Conservation (phyloP, 1,140 invertebrate species). For the Zaprionus tsacasi region DNA sequence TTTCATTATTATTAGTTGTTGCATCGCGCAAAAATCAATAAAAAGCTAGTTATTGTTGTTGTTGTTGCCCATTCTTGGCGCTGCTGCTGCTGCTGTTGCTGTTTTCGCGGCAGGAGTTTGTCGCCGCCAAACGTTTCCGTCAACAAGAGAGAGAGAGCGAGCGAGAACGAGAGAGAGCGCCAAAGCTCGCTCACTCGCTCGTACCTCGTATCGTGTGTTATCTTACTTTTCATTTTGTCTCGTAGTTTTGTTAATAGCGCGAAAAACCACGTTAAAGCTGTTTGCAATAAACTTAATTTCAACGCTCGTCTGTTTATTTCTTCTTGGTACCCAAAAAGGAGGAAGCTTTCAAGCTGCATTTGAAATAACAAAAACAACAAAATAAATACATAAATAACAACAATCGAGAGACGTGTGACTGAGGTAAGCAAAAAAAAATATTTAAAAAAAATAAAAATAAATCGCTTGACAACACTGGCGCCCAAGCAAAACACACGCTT, state of each 20-base stretch:
- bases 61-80: constrained; percentile 33
- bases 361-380: constrained; percentile 35
- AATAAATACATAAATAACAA: constrained; percentile 12
- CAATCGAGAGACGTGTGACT: constrained; percentile 19
- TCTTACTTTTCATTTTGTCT: constrained; percentile 5
- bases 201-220: constrained; percentile 16
- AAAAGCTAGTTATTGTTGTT: constrained; percentile 58
- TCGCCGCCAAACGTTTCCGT: constrained; percentile 57
- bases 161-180: not conserved
- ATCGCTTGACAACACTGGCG: constrained; percentile 26
- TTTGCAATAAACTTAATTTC: constrained; percentile 30
- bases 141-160: constrained; percentile 52
- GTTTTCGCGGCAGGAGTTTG: constrained; percentile 46
- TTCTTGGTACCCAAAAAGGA: constrained; percentile 22
- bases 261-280: constrained; percentile 23
- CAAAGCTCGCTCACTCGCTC: constrained; percentile 26
- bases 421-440: constrained; percentile 36
- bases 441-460: not conserved
- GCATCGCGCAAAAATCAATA: constrained; percentile 73
- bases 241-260: constrained; percentile 18
- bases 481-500: constrained; percentile 6
- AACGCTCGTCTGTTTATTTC: constrained; percentile 33
- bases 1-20: constrained; percentile 56
- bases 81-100: constrained; percentile 33
- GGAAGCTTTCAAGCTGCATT: constrained; percentile 44